These are phyloP conservation scores for Clarias magur DNA, from an alignment of 2,113 vertebrate genomes.

Conservation along the genomic window DNA sequence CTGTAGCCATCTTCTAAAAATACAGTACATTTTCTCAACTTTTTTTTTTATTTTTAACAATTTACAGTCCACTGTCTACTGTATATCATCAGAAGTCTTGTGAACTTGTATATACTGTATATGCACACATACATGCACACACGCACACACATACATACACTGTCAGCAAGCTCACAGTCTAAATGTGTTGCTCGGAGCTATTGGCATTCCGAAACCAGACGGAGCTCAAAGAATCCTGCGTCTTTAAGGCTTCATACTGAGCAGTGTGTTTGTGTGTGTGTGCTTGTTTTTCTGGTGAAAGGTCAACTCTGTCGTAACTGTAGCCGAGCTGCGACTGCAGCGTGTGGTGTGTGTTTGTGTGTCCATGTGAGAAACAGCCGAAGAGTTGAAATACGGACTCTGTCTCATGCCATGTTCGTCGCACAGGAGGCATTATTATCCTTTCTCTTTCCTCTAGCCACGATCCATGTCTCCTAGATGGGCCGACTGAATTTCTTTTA, in stretches of 20 bases:
- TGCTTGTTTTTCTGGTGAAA: conserved; percentile 28
- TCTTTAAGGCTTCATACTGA: background rate
- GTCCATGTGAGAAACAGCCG: background rate
- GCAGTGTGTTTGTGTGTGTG: conserved; percentile 7
- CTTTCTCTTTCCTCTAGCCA: background rate
- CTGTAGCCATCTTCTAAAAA: background rate
- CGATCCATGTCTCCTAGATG: background rate
- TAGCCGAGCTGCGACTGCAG: background rate
- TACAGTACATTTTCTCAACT: background rate
- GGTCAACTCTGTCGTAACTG: conserved; percentile 24
- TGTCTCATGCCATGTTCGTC: background rate
- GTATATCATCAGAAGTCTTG: background rate
- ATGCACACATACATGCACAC: background rate
- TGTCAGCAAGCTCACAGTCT: background rate
- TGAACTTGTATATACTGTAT: no score
- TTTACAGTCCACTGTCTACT: background rate
- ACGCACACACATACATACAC: background rate
- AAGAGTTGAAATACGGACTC: background rate
- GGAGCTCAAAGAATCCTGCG: background rate
- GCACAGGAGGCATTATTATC: background rate
- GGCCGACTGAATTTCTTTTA: background rate
- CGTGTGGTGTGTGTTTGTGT: background rate
- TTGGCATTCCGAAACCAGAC: background rate
- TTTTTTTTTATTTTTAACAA: background rate
- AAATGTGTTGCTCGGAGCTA: background rate